A percentile compares a stretch with the other conserved stretches of the same genome.
These are phyloP conservation scores for Psococerastis gibbosa DNA, from an alignment of 2,888 invertebrate species.

Conservation along the genomic window DNA sequence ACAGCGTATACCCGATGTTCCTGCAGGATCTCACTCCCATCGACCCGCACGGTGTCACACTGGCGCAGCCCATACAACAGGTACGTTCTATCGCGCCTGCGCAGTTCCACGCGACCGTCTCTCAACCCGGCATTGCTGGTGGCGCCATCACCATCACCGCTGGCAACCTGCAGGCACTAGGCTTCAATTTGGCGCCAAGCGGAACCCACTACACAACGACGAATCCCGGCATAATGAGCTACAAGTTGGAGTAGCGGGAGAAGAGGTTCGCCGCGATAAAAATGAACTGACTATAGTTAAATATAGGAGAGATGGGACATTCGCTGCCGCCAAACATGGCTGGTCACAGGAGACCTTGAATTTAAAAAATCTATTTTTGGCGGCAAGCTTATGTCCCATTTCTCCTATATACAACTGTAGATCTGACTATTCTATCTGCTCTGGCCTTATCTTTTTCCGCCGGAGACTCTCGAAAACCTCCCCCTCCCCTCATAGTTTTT, in stretches of 20 bases:
- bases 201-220: conserved; percentile 7
- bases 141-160: conserved; percentile 1
- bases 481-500: no score
- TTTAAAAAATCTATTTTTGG: no score
- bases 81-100: background rate
- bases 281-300: no score
- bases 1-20: conserved; percentile 4
- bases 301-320: no score
- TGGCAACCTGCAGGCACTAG: conserved; percentile 6
- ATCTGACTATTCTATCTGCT: no score
- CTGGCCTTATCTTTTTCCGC: no score
- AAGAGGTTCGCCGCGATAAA: no score
- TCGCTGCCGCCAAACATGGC: no score
- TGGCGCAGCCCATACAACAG: conserved; percentile 5
- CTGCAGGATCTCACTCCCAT: background rate
- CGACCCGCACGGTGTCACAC: conserved; percentile 1
- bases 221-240: conserved; percentile 3
- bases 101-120: background rate
- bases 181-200: background rate
- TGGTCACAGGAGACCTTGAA: no score
- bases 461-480: no score
- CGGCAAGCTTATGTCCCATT: no score
- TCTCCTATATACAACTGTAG: no score
- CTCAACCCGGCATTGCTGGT: background rate
- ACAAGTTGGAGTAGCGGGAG: background rate